Evolutionary conservation across 2,888 invertebrate genomes (phyloP).

Genomic region (Maniola hyperantus): DNA sequence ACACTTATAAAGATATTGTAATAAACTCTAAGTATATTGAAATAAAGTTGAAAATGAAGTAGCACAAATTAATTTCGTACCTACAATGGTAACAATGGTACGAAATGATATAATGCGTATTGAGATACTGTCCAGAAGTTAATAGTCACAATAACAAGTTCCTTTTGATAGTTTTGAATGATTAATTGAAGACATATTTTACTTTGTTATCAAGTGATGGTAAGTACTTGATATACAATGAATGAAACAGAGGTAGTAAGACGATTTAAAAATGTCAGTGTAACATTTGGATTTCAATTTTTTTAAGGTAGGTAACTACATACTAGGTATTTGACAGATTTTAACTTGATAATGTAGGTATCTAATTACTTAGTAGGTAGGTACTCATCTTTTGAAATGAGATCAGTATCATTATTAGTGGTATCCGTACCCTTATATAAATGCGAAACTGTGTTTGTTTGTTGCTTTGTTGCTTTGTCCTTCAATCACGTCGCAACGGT

Average conservation of each 20-base stretch:
- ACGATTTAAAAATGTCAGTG: neutral
- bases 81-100: slow-evolving; percentile 16
- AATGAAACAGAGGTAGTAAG: neutral
- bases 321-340: too few species aligned
- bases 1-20: neutral
- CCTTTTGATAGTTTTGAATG: slow-evolving; percentile 44
- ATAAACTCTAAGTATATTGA: neutral
- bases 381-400: too few species aligned
- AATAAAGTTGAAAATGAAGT: neutral
- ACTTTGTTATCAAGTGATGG: slow-evolving; percentile 22
- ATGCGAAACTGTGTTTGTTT: too few species aligned
- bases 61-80: neutral
- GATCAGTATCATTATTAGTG: too few species aligned
- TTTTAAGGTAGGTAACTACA: too few species aligned
- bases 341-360: too few species aligned
- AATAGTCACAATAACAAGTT: slow-evolving; percentile 59
- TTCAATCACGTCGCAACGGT: too few species aligned
- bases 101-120: slow-evolving; percentile 49
- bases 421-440: too few species aligned
- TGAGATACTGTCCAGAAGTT: slow-evolving; percentile 59
- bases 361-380: too few species aligned
- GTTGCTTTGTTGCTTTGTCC: too few species aligned
- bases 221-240: neutral
- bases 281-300: too few species aligned
- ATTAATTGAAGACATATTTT: slow-evolving; percentile 51